Conservation (phyloP, 2,113 vertebrate genomes). For the Drymodes brunneopygia region DNA sequence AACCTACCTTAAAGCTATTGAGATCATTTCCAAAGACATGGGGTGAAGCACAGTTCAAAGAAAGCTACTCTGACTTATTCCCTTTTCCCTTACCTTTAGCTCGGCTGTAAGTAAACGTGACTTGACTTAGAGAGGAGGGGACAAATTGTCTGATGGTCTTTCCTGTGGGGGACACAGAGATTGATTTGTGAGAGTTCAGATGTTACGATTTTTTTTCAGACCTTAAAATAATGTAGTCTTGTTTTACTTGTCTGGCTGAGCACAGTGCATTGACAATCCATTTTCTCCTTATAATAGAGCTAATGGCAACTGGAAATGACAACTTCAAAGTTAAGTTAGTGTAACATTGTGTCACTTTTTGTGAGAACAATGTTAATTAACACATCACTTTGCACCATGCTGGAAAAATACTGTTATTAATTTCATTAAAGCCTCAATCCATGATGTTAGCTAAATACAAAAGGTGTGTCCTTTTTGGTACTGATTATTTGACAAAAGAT, state of each 20-base stretch:
- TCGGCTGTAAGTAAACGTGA: neutral
- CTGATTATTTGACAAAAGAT: slow-evolving; percentile 49
- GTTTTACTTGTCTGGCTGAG: neutral
- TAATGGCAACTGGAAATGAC: slow-evolving; percentile 25
- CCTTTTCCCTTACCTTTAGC: neutral
- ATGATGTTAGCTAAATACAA: slow-evolving; percentile 23
- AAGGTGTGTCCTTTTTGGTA: slow-evolving; percentile 51
- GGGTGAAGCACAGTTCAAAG: slow-evolving; percentile 19
- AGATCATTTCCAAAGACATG: neutral
- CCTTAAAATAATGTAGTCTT: neutral
- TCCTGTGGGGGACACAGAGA: neutral
- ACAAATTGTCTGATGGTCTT: neutral
- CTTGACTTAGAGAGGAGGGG: neutral
- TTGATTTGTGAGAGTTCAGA: neutral
- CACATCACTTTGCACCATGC: slow-evolving; percentile 20
- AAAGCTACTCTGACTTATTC: neutral
- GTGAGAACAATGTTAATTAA: slow-evolving; percentile 47
- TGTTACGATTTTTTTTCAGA: neutral
- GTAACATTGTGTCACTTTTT: slow-evolving; percentile 30
- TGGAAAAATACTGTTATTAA: slow-evolving; percentile 30
- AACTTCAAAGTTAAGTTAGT: slow-evolving; percentile 29
- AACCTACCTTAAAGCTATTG: neutral
- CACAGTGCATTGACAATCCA: neutral
- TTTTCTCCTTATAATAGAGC: neutral
- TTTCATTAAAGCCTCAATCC: slow-evolving; percentile 35